A percentile compares a stretch with the other conserved stretches of the same genome.
Conservation (phyloP, 2,113 vertebrate species). For the Bos indicus region DNA sequence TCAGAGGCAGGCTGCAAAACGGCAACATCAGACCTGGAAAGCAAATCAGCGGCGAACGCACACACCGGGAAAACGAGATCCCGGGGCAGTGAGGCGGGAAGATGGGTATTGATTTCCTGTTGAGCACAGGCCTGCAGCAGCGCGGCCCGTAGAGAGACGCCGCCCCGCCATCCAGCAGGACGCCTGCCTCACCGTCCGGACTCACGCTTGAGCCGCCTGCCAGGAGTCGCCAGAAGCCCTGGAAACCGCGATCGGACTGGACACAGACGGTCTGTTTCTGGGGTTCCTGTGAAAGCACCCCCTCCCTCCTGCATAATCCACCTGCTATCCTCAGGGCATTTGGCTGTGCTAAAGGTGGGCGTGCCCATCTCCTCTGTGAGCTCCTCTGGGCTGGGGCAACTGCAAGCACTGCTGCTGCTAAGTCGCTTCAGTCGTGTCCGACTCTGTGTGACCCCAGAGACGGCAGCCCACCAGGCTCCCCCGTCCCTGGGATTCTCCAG, state of each 20-base stretch:
- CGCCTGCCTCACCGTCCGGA: fast-evolving
- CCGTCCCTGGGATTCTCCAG: too few relatives aligned
- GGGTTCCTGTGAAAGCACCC: background rate
- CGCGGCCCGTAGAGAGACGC: background rate
- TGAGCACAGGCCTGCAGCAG: background rate
- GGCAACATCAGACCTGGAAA: background rate
- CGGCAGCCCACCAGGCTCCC: too few relatives aligned
- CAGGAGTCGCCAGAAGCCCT: background rate
- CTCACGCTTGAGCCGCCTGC: background rate
- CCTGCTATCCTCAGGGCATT: fast-evolving
- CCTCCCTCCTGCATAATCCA: fast-evolving
- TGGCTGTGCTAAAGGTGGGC: fast-evolving
- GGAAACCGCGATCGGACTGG: background rate
- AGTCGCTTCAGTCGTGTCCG: fast-evolving
- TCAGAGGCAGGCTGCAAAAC: background rate
- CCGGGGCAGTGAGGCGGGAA: background rate
- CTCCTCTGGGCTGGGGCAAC: background rate
- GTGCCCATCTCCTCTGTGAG: fast-evolving
- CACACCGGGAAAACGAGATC: background rate
- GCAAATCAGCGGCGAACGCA: background rate
- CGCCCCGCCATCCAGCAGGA: fast-evolving
- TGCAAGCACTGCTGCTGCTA: too few relatives aligned
- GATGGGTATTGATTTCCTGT: background rate
- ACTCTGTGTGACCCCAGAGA: fast-evolving
- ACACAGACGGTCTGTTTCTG: background rate